Conservation (phyloP, 2,113 vertebrate species). For the Nibea coibor region DNA sequence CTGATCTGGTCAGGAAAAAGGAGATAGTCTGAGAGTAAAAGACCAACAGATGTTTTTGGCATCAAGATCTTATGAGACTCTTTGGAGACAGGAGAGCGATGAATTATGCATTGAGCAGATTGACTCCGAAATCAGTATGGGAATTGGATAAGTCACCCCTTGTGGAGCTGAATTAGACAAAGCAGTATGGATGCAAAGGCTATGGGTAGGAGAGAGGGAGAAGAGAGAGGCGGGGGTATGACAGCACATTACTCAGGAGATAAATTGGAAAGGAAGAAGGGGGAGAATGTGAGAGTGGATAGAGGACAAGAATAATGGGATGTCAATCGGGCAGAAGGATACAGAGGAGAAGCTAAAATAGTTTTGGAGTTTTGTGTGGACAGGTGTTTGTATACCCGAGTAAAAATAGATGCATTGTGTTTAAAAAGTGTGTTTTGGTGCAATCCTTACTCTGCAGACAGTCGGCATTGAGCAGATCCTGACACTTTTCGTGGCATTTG, state of each 20-base stretch:
- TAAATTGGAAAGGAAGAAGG: conserved; percentile 70
- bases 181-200: conserved; percentile 63
- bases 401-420: conserved; percentile 11
- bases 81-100: conserved; percentile 36
- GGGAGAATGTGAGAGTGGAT: conserved; percentile 68
- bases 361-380: conserved; percentile 41
- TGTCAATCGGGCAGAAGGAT: conserved; percentile 67
- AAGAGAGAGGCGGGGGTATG: conserved; percentile 56
- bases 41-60: conserved; percentile 35
- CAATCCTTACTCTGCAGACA: conserved; percentile 93
- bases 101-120: conserved; percentile 50
- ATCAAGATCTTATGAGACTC: conserved; percentile 35
- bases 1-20: conserved; percentile 28
- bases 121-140: conserved; percentile 49
- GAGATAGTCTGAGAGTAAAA: conserved; percentile 13
- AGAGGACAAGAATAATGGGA: conserved; percentile 74
- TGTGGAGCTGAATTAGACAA: conserved; percentile 62
- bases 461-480: conserved; percentile 97
- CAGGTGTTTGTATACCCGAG: not conserved
- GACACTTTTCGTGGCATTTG: conserved; percentile 99
- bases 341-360: conserved; percentile 60
- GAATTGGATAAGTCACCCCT: conserved; percentile 40
- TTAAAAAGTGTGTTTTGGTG: conserved; percentile 13
- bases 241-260: conserved; percentile 79
- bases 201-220: conserved; percentile 54